phyloP scores from a whole-genome alignment of 2,888 invertebrate species.

The Elmis aenea region DNA sequence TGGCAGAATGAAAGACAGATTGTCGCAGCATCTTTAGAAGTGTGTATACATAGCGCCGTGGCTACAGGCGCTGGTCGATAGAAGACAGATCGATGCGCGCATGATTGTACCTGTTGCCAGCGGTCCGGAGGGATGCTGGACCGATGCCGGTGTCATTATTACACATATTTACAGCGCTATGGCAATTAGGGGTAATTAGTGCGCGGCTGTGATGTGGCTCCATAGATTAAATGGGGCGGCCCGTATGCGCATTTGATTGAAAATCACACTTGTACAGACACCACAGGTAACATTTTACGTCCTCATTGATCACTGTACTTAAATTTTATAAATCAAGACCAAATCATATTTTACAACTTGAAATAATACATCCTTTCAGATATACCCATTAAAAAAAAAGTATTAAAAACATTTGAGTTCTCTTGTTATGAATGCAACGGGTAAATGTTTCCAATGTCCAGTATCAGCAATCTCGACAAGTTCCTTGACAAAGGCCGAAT shows the following conservation, averaged over 20 bases:
- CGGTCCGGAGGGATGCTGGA: conserved; percentile 27
- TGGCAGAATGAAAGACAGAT: conserved; percentile 12
- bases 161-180: conserved; percentile 20
- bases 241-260: conserved; percentile 7
- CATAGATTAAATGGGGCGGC: conserved; percentile 8
- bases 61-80: conserved; percentile 21
- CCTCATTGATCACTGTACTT: too few species aligned
- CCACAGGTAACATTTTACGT: conserved; percentile 17
- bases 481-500: too few species aligned
- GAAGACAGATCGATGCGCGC: conserved; percentile 15
- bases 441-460: too few species aligned
- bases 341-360: too few species aligned
- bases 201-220: conserved; percentile 18
- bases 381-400: too few species aligned
- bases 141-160: conserved; percentile 24
- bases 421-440: too few species aligned
- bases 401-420: too few species aligned
- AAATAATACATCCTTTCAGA: too few species aligned
- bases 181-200: conserved; percentile 24
- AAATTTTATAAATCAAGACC: too few species aligned
- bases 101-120: conserved; percentile 35
- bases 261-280: conserved; percentile 3
- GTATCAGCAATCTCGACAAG: too few species aligned
- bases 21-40: conserved; percentile 14
- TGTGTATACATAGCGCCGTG: conserved; percentile 10